These are phyloP conservation scores for Orthosia gothica DNA, from an alignment of 2,888 invertebrate genomes.

Conservation along the genomic window DNA sequence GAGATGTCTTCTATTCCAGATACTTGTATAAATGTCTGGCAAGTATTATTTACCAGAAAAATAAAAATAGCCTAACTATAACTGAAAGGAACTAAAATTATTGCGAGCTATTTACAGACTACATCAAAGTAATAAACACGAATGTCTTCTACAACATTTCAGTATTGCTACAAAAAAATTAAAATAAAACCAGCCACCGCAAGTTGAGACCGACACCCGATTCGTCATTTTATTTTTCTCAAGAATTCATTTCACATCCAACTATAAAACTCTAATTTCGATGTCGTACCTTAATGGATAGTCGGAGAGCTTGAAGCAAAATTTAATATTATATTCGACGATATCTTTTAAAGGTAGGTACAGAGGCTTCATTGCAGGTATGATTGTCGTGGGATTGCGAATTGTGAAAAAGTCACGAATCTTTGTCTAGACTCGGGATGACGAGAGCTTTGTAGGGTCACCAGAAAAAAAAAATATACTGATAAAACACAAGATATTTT, in stretches of 20 bases:
- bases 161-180: constrained; percentile 20
- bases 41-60: constrained; percentile 6
- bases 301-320: constrained; percentile 82
- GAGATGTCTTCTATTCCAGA: constrained; percentile 9
- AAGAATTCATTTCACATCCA: constrained; percentile 76
- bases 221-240: constrained; percentile 64
- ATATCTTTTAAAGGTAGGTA: constrained; percentile 78
- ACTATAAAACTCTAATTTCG: constrained; percentile 83
- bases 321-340: constrained; percentile 87
- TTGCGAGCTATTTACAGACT: constrained; percentile 22
- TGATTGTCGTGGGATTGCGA: constrained; percentile 86
- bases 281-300: constrained; percentile 85
- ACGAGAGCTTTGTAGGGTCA: constrained; percentile 51
- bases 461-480: constrained; percentile 6
- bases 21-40: constrained; percentile 6
- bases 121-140: constrained; percentile 37
- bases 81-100: neutral
- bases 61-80: neutral
- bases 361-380: constrained; percentile 69
- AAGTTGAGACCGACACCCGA: constrained; percentile 51
- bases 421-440: constrained; percentile 88
- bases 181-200: constrained; percentile 16
- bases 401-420: constrained; percentile 89
- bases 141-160: constrained; percentile 38
- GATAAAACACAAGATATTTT: neutral